Evolutionary conservation across 1,140 invertebrate species (phyloP), one percentile per base, ranked within the genome.

Genomic region (Scylla paramamosain): DNA sequence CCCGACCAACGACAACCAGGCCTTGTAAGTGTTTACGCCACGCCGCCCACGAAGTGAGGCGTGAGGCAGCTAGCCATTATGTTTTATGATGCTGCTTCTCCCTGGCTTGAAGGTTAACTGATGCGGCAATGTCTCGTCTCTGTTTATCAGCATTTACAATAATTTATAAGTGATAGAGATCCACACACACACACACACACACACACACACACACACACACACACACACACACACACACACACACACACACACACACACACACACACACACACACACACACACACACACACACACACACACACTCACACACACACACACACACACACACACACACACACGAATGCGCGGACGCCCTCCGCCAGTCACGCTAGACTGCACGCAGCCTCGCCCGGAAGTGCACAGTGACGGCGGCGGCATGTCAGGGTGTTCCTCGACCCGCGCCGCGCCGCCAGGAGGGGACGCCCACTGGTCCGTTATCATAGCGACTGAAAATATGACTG

Each of bases 1-100:
- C 14, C 93, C 93, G 32, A 94, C 94, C 29, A 95, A 95, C 31
- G 93, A 94, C 29, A 96, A 96, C 91, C 93, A 94, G 83, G 90
- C 93, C 28, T 94, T 94, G 93, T 96, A 45, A 94, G 91, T 94
- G 89, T 20, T 59, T 25, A 52, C 29, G 28, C 6, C 39, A 67
- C 28, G 14, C 32, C 12, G 12, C 29, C 29, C n/a, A 16, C 25
- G 8, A 14, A n/a, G 16, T 29, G 10, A n/a, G 12, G 7, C 31
- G 4, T 88, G 32, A 14, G 46, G 52, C 10, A 59, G 16, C 10
- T 14, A 20, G 10, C 16, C 52, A 20, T 20, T 4, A 20, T 59
- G 12, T 20, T 59, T 59, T 0, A 12, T 59, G 52, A 14, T 59
- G 1, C 10, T 59, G 16, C 16, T 8, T 20, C 39, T 39, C 39